Evolutionary conservation across 2,113 vertebrate genomes (phyloP).

Genomic region (Entosphenus tridentatus): DNA sequence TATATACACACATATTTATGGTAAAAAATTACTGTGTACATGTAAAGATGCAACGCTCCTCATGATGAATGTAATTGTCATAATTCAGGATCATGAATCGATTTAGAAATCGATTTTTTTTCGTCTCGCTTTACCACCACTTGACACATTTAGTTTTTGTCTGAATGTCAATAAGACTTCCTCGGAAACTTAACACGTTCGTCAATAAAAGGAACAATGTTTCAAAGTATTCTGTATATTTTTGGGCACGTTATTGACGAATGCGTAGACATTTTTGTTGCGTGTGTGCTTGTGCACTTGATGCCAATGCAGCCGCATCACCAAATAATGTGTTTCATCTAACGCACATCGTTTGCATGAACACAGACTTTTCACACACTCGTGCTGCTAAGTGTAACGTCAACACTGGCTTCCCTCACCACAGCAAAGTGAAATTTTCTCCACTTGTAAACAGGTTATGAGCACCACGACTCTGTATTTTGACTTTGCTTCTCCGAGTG

Average conservation of each 20-base stretch:
- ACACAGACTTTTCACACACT: no score
- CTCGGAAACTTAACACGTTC: background rate
- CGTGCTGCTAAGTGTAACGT: no score
- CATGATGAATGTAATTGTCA: background rate
- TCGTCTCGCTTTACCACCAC: background rate
- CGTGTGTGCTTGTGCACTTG: background rate
- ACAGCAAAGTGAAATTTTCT: no score
- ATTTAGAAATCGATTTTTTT: background rate
- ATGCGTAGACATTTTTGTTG: background rate
- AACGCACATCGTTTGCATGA: no score
- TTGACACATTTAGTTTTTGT: background rate
- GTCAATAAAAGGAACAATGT: background rate
- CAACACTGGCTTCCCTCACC: no score
- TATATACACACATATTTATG: background rate
- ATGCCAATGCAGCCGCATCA: no score
- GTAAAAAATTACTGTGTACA: background rate
- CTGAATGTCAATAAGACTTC: background rate
- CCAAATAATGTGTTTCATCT: no score
- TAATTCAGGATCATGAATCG: background rate
- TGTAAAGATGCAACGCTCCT: background rate
- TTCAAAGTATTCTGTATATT: background rate
- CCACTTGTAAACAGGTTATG: no score
- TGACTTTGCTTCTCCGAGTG: no score
- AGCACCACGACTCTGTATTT: no score
- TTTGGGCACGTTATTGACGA: background rate